Conservation (phyloP, 2,797 vertebrate species). For the Pagetopsis macropterus region DNA sequence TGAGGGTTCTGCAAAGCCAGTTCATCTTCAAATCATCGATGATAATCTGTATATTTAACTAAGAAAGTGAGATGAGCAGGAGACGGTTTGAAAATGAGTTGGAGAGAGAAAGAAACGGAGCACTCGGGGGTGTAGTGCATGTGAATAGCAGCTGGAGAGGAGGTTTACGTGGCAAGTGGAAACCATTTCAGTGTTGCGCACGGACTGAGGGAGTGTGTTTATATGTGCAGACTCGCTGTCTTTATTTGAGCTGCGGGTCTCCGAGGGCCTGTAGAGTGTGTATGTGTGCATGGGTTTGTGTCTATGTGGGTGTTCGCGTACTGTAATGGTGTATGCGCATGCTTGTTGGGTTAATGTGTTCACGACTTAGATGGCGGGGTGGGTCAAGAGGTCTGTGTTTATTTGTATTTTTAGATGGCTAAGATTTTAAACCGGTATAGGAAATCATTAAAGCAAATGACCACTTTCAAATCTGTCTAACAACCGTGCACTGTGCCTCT, state of each 20-base stretch:
- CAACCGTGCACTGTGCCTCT: conserved; percentile 45
- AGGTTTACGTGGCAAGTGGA: conserved; percentile 89
- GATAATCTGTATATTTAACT: conserved; percentile 34
- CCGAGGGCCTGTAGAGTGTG: conserved; percentile 47
- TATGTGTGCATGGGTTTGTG: conserved; percentile 21
- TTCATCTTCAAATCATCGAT: conserved; percentile 46
- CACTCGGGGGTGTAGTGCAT: conserved; percentile 77
- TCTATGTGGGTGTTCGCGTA: conserved; percentile 43
- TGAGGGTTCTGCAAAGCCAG: conserved; percentile 1
- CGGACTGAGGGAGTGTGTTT: conserved; percentile 71
- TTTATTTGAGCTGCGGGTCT: conserved; percentile 73
- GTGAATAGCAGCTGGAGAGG: conserved; percentile 89
- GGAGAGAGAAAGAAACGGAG: conserved; percentile 56
- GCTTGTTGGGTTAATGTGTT: conserved; percentile 50
- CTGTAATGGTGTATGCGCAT: conserved; percentile 9
- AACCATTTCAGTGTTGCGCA: conserved; percentile 79
- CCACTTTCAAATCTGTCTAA: conserved; percentile 49
- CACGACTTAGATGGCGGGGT: conserved; percentile 42
- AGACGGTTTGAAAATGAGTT: conserved; percentile 43
- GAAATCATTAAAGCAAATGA: conserved; percentile 70
- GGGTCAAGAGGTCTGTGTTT: conserved; percentile 61
- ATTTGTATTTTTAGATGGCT: conserved; percentile 73
- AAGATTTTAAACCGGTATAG: conserved; percentile 63
- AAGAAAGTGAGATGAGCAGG: conserved; percentile 44
- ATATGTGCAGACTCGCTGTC: conserved; percentile 67